These are phyloP conservation scores for Papilio glaucus DNA, from an alignment of 1,140 invertebrate species.

Conservation along the genomic window DNA sequence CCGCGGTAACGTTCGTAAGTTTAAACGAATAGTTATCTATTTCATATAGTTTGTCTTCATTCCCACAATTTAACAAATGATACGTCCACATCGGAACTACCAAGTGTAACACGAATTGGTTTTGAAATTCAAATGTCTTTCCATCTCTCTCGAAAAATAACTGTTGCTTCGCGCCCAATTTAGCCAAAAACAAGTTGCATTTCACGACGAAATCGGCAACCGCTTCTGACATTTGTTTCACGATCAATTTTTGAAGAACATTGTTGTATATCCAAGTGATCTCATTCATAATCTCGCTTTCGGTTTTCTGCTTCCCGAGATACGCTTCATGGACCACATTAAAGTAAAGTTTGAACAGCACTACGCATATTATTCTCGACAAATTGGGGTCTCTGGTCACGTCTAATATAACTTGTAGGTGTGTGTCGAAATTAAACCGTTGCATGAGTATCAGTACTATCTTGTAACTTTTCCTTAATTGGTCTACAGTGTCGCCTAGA, in stretches of 20 bases:
- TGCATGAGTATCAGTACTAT: constrained; percentile 26
- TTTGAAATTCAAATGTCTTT: constrained; percentile 36
- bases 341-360: constrained; percentile 26
- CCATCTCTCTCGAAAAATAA: constrained; percentile 46
- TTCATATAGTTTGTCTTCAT: background rate
- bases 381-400: constrained; percentile 36
- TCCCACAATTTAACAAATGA: background rate
- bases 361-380: constrained; percentile 11
- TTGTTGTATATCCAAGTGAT: constrained; percentile 38
- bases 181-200: constrained; percentile 44
- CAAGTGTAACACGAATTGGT: constrained; percentile 42
- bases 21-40: constrained; percentile 38
- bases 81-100: constrained; percentile 38
- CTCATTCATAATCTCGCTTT: constrained; percentile 35
- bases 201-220: constrained; percentile 39
- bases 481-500: constrained; percentile 26
- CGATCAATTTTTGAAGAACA: constrained; percentile 32
- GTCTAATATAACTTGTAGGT: constrained; percentile 25
- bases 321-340: background rate
- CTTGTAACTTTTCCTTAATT: constrained; percentile 25
- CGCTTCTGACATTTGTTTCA: constrained; percentile 35
- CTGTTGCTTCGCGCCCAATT: constrained; percentile 33
- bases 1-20: constrained; percentile 35
- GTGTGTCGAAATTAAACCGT: constrained; percentile 34
- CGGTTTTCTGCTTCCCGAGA: background rate